Percentiles rank a stretch among this genome's conserved stretches.
phyloP scores from a whole-genome alignment of 2,113 vertebrate species.

The Ceratotherium simum region DNA sequence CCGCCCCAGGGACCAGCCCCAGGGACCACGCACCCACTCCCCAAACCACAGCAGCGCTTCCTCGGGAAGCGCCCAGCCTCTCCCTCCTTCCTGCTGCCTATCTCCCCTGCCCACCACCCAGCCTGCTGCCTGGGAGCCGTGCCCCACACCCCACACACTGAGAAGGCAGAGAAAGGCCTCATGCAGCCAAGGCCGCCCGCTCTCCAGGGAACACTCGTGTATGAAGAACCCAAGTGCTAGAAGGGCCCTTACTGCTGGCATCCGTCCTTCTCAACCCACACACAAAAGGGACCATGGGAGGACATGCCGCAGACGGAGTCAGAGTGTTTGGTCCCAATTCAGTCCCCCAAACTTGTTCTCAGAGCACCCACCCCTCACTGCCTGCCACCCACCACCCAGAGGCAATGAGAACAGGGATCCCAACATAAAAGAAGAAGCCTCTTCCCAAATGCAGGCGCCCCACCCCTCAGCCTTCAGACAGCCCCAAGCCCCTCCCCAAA shows the following conservation, averaged over 20 bases:
- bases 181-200: background rate
- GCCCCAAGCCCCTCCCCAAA: background rate
- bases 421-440: background rate
- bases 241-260: background rate
- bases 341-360: background rate
- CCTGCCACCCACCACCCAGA: background rate
- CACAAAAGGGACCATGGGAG: background rate
- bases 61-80: background rate
- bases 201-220: rapidly evolving
- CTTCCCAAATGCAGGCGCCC: background rate
- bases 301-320: rapidly evolving
- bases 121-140: background rate
- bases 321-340: background rate
- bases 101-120: background rate
- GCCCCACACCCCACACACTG: background rate
- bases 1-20: rapidly evolving
- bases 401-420: background rate
- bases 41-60: background rate
- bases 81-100: background rate
- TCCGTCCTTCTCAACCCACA: too few relatives aligned
- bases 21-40: background rate
- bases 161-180: background rate
- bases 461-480: background rate
- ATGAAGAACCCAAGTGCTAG: background rate
- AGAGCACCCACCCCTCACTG: background rate